Conservation (phyloP, 2,888 invertebrate genomes). For the Chromoteleia sp. region DNA sequence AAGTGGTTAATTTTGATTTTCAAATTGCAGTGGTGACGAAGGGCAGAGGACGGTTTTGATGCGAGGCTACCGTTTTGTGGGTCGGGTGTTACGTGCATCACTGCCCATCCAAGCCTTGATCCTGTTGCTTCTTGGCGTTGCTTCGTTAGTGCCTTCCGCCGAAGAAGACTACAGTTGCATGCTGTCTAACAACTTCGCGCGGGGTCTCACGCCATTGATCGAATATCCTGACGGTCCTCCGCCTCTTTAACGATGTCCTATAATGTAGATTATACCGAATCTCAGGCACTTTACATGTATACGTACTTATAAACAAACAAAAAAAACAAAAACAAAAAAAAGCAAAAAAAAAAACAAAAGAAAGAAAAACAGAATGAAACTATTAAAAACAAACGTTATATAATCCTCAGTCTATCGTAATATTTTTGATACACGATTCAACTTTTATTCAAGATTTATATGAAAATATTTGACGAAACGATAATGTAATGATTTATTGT, state of each 20-base stretch:
- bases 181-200: constrained; percentile 92
- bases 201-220: constrained; percentile 94
- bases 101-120: constrained; percentile 97
- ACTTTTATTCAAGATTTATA: constrained; percentile 67
- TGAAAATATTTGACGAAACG: constrained; percentile 46
- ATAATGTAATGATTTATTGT: constrained; percentile 71
- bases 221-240: constrained; percentile 97
- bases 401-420: neutral
- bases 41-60: constrained; percentile 88
- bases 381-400: constrained; percentile 3
- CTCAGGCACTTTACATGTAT: constrained; percentile 33
- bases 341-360: too few species aligned
- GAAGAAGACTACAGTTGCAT: constrained; percentile 94
- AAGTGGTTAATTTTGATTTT: constrained; percentile 3
- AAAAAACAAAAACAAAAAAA: constrained; percentile 1
- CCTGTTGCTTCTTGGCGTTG: constrained; percentile 95
- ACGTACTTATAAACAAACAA: constrained; percentile 26
- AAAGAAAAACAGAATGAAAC: constrained; percentile 23
- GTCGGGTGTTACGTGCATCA: constrained; percentile 95
- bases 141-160: constrained; percentile 95
- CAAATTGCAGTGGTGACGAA: constrained; percentile 85
- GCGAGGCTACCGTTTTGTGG: constrained; percentile 93
- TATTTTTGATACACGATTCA: constrained; percentile 41
- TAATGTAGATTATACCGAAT: constrained; percentile 39
- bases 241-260: constrained; percentile 88